Conservation (phyloP, 2,888 invertebrate species). For the Rhabditoides inermis region DNA sequence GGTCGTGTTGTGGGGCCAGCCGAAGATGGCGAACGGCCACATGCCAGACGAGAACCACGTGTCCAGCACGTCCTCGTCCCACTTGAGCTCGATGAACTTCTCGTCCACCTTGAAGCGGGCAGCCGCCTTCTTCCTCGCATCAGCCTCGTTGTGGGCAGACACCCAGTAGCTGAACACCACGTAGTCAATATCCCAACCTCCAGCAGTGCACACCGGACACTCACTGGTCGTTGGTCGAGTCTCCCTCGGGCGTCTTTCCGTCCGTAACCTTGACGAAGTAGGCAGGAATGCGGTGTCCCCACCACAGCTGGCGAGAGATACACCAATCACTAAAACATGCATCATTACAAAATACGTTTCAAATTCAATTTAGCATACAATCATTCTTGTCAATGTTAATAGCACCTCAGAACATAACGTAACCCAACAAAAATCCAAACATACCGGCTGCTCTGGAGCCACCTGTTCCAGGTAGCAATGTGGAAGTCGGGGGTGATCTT, state of each 20-base stretch:
- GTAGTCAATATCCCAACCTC: too few relatives aligned
- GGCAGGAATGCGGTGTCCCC: slow-evolving; percentile 96
- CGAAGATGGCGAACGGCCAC: slow-evolving; percentile 90
- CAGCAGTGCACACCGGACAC: too few relatives aligned
- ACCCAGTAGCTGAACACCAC: slow-evolving; percentile 67
- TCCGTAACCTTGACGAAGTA: slow-evolving; percentile 65
- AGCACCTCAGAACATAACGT: background rate
- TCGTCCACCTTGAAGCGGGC: slow-evolving; percentile 62
- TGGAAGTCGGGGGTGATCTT: slow-evolving; percentile 83
- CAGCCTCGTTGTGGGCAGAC: slow-evolving; percentile 63
- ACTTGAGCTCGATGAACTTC: slow-evolving; percentile 53
- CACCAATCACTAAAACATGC: slow-evolving; percentile 77
- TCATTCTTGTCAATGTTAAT: slow-evolving; percentile 1
- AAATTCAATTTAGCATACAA: too few relatives aligned
- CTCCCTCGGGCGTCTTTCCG: slow-evolving; percentile 23
- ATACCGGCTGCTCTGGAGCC: slow-evolving; percentile 82
- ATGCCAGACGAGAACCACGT: slow-evolving; percentile 98
- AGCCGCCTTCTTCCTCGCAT: slow-evolving; percentile 73
- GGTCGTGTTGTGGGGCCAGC: slow-evolving; percentile 74
- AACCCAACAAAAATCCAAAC: background rate
- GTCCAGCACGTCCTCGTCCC: slow-evolving; percentile 90
- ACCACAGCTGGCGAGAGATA: slow-evolving; percentile 92
- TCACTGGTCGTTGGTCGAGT: slow-evolving; percentile 53
- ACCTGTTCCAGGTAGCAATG: slow-evolving; percentile 84
- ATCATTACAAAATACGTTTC: too few relatives aligned